phyloP scores from a whole-genome alignment of 2,888 invertebrate species.

The Choreutis nemorana region DNA sequence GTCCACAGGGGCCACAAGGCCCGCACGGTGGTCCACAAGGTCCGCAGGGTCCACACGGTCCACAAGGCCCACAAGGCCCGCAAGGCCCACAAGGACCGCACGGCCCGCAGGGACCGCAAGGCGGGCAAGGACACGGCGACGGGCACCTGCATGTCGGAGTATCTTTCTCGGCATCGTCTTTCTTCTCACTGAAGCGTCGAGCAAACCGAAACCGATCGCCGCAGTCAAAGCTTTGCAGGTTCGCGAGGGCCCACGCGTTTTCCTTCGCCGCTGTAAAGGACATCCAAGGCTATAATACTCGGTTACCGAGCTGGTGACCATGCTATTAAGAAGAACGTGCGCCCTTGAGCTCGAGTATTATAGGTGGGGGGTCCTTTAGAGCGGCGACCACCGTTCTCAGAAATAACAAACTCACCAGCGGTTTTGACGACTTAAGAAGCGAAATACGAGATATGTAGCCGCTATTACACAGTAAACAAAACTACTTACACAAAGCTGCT shows the following conservation, averaged over 20 bases:
- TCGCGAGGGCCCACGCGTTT: too few relatives aligned
- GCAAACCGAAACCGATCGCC: slow-evolving; percentile 16
- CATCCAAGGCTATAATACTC: slow-evolving; percentile 51
- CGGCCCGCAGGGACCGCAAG: slow-evolving; percentile 23
- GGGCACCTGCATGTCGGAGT: slow-evolving; percentile 18
- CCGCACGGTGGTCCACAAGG: slow-evolving; percentile 11
- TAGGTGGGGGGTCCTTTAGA: slow-evolving; percentile 38
- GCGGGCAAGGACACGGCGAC: slow-evolving; percentile 11
- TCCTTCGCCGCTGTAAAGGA: slow-evolving; percentile 46
- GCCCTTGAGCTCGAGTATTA: slow-evolving; percentile 48
- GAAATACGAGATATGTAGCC: not conserved
- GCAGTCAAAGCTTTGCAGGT: too few relatives aligned
- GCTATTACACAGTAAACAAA: not conserved
- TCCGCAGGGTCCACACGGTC: slow-evolving; percentile 14
- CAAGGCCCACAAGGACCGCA: slow-evolving; percentile 19
- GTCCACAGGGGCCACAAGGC: slow-evolving; percentile 11
- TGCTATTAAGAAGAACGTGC: slow-evolving; percentile 50
- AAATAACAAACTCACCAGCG: slow-evolving; percentile 43
- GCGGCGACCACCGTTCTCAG: slow-evolving; percentile 49
- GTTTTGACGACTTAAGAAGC: slow-evolving; percentile 6
- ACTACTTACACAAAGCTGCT: slow-evolving; percentile 34
- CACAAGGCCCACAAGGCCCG: slow-evolving; percentile 14
- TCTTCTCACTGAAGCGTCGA: slow-evolving; percentile 27
- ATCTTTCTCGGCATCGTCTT: slow-evolving; percentile 18
- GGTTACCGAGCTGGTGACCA: slow-evolving; percentile 27